phyloP scores from a whole-genome alignment of 2,113 vertebrate species.

The Fulmarus glacialis region DNA sequence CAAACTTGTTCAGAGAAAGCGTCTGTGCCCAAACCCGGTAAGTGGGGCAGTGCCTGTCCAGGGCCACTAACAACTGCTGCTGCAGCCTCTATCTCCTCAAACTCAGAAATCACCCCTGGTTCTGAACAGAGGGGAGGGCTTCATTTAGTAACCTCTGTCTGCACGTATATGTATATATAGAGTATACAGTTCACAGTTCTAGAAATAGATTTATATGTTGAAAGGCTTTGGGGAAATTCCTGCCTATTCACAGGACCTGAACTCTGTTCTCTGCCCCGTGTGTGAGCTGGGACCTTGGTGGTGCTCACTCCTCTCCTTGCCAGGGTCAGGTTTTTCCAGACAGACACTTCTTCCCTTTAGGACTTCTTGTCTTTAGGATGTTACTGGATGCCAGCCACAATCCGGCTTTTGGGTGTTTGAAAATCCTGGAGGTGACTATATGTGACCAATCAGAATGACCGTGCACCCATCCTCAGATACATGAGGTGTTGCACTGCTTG shows the following conservation, averaged over 20 bases:
- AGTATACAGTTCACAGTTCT: neutral
- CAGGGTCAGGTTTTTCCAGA: neutral
- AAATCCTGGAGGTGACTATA: neutral
- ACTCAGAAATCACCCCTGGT: neutral
- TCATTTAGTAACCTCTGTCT: neutral
- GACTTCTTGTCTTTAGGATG: neutral
- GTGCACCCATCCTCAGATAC: neutral
- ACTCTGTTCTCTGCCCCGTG: neutral
- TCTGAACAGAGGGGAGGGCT: neutral
- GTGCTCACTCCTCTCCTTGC: neutral
- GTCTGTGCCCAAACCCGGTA: neutral
- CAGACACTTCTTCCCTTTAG: neutral
- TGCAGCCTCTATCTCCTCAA: neutral
- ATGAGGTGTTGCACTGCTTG: neutral
- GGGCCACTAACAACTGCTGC: neutral
- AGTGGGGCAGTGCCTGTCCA: rapidly evolving
- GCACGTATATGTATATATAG: rapidly evolving
- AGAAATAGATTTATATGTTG: neutral
- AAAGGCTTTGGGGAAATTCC: neutral
- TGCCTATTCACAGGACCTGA: neutral
- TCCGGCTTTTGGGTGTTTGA: neutral
- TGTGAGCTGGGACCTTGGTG: neutral
- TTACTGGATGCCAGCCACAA: neutral
- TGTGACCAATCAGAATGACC: neutral
- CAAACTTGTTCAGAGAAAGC: neutral